Conservation (phyloP, 1,140 invertebrate genomes). For the Zaprionus davidi region DNA sequence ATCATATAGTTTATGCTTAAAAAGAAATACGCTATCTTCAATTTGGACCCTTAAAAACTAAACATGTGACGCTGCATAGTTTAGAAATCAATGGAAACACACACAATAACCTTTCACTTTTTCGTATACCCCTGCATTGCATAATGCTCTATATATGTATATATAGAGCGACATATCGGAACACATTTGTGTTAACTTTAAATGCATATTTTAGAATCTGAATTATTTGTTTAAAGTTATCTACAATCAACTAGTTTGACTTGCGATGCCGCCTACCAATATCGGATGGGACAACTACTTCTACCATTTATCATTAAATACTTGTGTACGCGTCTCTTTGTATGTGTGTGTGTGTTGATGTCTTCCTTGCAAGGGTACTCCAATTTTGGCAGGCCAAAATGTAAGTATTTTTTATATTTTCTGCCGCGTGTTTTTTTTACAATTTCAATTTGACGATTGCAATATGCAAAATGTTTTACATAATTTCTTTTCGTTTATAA, state of each 20-base stretch:
- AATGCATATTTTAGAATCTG: slow-evolving; percentile 1
- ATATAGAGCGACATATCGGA: background rate
- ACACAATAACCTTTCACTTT: slow-evolving; percentile 12
- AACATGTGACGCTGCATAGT: slow-evolving; percentile 23
- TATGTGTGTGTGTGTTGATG: background rate
- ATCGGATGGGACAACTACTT: slow-evolving; percentile 1
- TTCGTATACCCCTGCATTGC: slow-evolving; percentile 16
- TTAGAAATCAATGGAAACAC: slow-evolving; percentile 21
- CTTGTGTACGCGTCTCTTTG: background rate
- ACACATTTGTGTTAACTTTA: background rate
- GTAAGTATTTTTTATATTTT: background rate
- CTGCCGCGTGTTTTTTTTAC: slow-evolving; percentile 17
- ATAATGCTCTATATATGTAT: background rate
- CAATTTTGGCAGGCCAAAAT: slow-evolving; percentile 19
- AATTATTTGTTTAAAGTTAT: slow-evolving; percentile 7
- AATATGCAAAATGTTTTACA: slow-evolving; percentile 21
- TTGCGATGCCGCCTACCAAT: background rate
- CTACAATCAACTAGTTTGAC: slow-evolving; percentile 26
- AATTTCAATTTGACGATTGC: slow-evolving; percentile 16
- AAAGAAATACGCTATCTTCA: slow-evolving; percentile 8
- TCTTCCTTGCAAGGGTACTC: slow-evolving; percentile 31
- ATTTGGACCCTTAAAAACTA: slow-evolving; percentile 50
- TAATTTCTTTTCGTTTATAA: slow-evolving; percentile 20
- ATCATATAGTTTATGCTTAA: slow-evolving; percentile 16
- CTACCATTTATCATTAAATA: background rate